These are phyloP conservation scores for Lycocerus yunnanus DNA, from an alignment of 2,888 invertebrate species.

Conservation along the genomic window DNA sequence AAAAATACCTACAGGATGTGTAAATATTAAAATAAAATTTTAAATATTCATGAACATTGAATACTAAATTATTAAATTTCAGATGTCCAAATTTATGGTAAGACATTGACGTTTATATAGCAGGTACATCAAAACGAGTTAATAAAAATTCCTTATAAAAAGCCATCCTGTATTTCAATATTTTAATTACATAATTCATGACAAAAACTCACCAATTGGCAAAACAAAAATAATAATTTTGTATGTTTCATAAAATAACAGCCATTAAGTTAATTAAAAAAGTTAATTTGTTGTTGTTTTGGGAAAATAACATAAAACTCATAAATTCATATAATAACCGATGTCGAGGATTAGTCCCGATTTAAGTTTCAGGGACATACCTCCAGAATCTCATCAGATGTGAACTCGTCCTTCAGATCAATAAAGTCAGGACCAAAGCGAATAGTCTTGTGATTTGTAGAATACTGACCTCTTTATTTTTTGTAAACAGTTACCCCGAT, in stretches of 20 bases:
- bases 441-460: conserved; percentile 10
- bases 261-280: not conserved
- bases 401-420: conserved; percentile 39
- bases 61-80: not conserved
- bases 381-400: conserved; percentile 32
- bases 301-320: conserved; percentile 30
- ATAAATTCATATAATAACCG: conserved; percentile 28
- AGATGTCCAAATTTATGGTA: not conserved
- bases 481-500: conserved; percentile 10
- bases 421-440: conserved; percentile 21
- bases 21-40: not conserved
- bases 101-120: not conserved
- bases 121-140: not conserved
- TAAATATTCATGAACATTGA: not conserved
- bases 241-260: not conserved
- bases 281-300: not conserved
- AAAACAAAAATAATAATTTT: not conserved
- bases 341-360: conserved; percentile 29
- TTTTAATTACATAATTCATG: not conserved
- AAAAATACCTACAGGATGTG: not conserved
- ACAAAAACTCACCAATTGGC: not conserved
- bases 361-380: conserved; percentile 33
- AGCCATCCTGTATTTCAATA: not conserved
- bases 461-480: conserved; percentile 25
- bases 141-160: not conserved